These are phyloP conservation scores for Eumerus sabulonum DNA, from an alignment of 2,888 invertebrate genomes.

Conservation along the genomic window DNA sequence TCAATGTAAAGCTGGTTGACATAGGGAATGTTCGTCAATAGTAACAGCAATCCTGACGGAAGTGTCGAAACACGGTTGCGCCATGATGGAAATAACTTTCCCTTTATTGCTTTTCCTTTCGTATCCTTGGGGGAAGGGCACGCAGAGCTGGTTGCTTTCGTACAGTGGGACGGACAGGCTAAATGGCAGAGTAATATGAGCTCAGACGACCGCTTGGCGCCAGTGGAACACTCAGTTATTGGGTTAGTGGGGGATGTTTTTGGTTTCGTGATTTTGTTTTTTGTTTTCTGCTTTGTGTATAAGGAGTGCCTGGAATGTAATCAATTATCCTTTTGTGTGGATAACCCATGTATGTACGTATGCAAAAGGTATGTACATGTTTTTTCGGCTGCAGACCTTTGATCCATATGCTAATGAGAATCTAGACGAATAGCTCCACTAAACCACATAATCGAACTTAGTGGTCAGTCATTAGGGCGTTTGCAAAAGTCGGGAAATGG, in stretches of 20 bases:
- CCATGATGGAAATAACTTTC: conserved; percentile 28
- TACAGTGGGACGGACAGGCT: conserved; percentile 6
- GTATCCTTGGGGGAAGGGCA: conserved; percentile 20
- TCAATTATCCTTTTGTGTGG: conserved; percentile 14
- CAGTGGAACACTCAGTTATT: conserved; percentile 37
- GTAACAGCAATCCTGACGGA: conserved; percentile 13
- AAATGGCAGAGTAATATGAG: conserved; percentile 24
- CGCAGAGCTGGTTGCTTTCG: conserved; percentile 19
- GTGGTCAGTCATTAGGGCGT: no score
- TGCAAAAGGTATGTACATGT: neutral
- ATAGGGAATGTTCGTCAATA: conserved; percentile 41
- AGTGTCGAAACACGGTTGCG: conserved; percentile 57
- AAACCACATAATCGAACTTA: no score
- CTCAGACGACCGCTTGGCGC: conserved; percentile 59
- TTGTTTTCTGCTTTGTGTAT: neutral
- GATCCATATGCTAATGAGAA: no score
- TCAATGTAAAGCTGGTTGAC: conserved; percentile 35
- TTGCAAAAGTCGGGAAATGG: no score
- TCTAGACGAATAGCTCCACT: no score
- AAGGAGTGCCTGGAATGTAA: conserved; percentile 32
- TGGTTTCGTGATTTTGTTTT: conserved; percentile 36
- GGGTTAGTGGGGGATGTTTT: conserved; percentile 45
- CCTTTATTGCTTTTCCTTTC: neutral
- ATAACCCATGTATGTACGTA: no score
- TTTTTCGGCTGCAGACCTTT: neutral